Conservation (phyloP, 2,888 invertebrate genomes). For the Labia minor region DNA sequence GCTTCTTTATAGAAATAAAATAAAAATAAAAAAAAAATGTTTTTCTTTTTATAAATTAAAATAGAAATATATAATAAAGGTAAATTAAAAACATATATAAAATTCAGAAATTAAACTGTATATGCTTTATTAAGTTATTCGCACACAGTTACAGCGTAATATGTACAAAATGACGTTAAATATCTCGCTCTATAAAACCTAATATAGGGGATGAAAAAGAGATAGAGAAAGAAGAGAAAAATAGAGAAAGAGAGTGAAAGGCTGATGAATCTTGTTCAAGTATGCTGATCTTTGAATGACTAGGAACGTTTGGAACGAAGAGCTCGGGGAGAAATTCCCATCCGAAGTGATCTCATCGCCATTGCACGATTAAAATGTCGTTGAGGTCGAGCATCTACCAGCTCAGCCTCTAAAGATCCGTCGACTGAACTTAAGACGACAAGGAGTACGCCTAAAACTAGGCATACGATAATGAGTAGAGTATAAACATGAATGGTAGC, state of each 20-base stretch:
- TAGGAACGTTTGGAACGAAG: constrained; percentile 29
- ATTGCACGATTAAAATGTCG: constrained; percentile 80
- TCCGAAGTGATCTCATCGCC: constrained; percentile 69
- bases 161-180: constrained; percentile 13
- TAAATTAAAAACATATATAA: no score
- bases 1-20: no score
- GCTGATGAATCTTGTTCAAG: not conserved
- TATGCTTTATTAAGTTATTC: not conserved
- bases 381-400: constrained; percentile 49
- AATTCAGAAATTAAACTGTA: not conserved
- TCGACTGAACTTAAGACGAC: constrained; percentile 71
- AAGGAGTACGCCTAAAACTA: constrained; percentile 72
- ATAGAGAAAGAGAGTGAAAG: not conserved
- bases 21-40: no score
- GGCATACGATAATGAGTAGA: constrained; percentile 71
- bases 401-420: constrained; percentile 33
- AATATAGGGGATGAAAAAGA: not conserved
- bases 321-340: constrained; percentile 37
- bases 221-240: not conserved
- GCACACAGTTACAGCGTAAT: not conserved
- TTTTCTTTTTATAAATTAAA: no score
- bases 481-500: constrained; percentile 77
- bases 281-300: not conserved
- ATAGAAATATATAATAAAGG: no score
- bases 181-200: not conserved